Evolutionary conservation across 64 coral and sea anemone genomes (phyloP).

Genomic region (Dendrophyllia cribrosa): DNA sequence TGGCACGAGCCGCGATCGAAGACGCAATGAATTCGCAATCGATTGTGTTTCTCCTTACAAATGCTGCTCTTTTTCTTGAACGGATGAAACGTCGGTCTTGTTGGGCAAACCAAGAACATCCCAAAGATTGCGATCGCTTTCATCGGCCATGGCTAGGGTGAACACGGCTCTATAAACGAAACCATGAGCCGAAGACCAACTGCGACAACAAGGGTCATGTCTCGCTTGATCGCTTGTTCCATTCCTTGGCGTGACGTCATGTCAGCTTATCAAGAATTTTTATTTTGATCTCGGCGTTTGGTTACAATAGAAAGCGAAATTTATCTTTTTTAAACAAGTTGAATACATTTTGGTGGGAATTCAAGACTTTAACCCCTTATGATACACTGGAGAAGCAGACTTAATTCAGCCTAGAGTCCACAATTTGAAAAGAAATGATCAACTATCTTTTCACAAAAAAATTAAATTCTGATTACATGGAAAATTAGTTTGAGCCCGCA

Average conservation of each 20-base stretch:
- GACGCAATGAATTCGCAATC: neutral
- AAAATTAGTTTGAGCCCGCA: conserved; percentile 16
- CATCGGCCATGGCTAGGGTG: conserved; percentile 11
- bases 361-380: neutral
- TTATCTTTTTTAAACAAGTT: neutral
- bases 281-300: neutral
- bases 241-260: conserved; percentile 59
- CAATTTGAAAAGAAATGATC: too few relatives aligned
- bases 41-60: neutral
- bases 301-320: neutral
- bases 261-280: conserved; percentile 23
- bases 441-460: neutral
- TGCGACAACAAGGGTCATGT: conserved; percentile 2
- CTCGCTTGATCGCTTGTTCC: conserved; percentile 16
- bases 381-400: neutral
- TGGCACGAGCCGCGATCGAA: conserved; percentile 14
- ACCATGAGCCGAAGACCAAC: neutral
- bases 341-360: neutral
- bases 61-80: conserved; percentile 14
- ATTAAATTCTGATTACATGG: neutral
- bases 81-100: neutral
- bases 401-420: neutral
- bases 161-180: neutral
- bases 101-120: conserved; percentile 23
- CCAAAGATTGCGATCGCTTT: conserved; percentile 41